Base-by-base conservation (phyloP, 2,113 vertebrate genomes). In the Tragulus kanchil region DNA sequence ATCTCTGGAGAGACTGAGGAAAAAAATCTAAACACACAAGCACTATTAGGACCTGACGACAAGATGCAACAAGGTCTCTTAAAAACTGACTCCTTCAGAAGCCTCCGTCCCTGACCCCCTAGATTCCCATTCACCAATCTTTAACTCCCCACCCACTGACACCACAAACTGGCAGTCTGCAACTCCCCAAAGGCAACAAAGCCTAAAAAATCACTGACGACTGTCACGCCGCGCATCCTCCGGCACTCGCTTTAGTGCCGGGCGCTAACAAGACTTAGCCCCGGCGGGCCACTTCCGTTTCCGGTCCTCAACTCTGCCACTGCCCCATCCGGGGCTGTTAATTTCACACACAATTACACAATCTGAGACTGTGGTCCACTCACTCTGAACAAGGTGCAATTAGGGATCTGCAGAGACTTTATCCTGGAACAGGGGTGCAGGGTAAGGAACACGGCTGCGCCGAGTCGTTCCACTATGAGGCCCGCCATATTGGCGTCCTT, bases 241-340 rank as follows among this genome's bases (percentile, higher is more conserved):
- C 0, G 56, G 86, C 64, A 71, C 83, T 58, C 7, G 4, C n/a
- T 94, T 92, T 89, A 83, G 77, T 4, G 26, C 36, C 2, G 21
- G 11, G 64, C 23, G n/a, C 90, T 90, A 84, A 86, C 52, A 89
- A 86, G 54, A 90, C 73, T 96, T 87, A 96, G 95, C 95, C 95
- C 6, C 50, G 16, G 26, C 85, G 84, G 71, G 50, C 21, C 65
- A 92, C 71, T 97, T 92, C 73, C 64, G 48, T 84, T 95, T 93
- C 84, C 94, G 75, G 84, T 86, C 73, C 67, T 93, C 69, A 56
- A 19, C 28, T 89, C 81, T 87, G n/a, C 50, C 85, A 79, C 36
- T 62, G 64, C 59, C 62, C 90, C 45, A 85, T 85, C 28, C 64
- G 61, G 48, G 48, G 21, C 23, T 87, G 61, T n/a, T 81, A 31